Percentiles rank a stretch among this genome's conserved stretches.
These are phyloP conservation scores for Diadegma fenestrale DNA, from an alignment of 2,888 invertebrate genomes.

Conservation along the genomic window DNA sequence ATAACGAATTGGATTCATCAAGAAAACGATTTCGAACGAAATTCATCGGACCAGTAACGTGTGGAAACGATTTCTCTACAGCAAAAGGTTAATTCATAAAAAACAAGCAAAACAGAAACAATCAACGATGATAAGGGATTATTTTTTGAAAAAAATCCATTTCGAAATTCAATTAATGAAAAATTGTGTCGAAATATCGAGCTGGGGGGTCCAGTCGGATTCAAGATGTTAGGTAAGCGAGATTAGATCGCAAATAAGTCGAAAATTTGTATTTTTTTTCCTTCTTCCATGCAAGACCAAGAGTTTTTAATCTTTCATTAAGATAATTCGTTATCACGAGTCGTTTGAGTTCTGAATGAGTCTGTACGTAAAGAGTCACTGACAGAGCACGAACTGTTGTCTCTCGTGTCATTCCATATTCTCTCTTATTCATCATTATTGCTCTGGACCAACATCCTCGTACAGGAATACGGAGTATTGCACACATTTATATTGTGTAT, in stretches of 20 bases:
- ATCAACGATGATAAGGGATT: background rate
- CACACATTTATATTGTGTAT: background rate
- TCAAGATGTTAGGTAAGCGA: constrained; percentile 1
- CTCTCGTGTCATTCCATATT: constrained; percentile 1
- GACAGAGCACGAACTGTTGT: constrained; percentile 41
- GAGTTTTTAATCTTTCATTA: background rate
- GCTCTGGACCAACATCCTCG: constrained; percentile 41
- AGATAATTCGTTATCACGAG: too few relatives aligned
- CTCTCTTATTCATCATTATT: constrained; percentile 46
- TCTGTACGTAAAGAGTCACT: constrained; percentile 20
- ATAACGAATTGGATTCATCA: background rate
- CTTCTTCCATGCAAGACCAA: background rate
- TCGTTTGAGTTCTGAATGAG: constrained; percentile 22
- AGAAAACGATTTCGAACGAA: background rate
- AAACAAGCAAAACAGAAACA: background rate
- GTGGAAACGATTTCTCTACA: background rate
- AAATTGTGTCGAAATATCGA: background rate
- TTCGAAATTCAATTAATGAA: background rate
- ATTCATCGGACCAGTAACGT: background rate
- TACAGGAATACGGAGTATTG: background rate
- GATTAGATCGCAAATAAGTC: background rate
- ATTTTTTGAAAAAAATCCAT: background rate
- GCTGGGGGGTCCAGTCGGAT: background rate
- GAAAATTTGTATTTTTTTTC: background rate
- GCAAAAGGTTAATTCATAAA: background rate